Conservation (phyloP, 2,797 vertebrate genomes). For the Halcyon smyrnensis region DNA sequence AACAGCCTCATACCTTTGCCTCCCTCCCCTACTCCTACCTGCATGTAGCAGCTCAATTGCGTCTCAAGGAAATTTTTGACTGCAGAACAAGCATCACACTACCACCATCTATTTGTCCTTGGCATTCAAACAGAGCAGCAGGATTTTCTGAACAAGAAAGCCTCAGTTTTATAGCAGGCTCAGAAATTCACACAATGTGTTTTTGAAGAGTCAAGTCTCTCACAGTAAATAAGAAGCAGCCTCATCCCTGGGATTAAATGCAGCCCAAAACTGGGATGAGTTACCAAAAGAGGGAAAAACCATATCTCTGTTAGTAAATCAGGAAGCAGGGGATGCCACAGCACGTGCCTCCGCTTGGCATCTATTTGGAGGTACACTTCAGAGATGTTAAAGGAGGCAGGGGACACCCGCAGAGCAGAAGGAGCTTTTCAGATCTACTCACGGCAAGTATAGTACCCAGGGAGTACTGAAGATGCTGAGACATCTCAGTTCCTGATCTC, state of each 20-base stretch:
- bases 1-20: not conserved
- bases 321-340: not conserved
- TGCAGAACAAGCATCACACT: not conserved
- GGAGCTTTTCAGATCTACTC: not conserved
- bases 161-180: not conserved
- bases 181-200: not conserved
- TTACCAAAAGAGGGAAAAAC: not conserved
- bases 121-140: not conserved
- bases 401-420: not conserved
- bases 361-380: not conserved
- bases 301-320: not conserved
- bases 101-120: not conserved
- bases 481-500: not conserved
- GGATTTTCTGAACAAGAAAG: not conserved
- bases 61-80: not conserved
- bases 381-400: not conserved
- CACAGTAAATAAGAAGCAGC: not conserved
- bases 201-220: not conserved
- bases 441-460: not conserved
- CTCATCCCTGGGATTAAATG: not conserved
- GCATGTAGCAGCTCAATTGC: not conserved
- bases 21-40: not conserved
- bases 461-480: not conserved
- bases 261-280: not conserved
- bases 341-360: rapidly evolving